Conservation (phyloP, 2,888 invertebrate species). For the Gortyna flavago region DNA sequence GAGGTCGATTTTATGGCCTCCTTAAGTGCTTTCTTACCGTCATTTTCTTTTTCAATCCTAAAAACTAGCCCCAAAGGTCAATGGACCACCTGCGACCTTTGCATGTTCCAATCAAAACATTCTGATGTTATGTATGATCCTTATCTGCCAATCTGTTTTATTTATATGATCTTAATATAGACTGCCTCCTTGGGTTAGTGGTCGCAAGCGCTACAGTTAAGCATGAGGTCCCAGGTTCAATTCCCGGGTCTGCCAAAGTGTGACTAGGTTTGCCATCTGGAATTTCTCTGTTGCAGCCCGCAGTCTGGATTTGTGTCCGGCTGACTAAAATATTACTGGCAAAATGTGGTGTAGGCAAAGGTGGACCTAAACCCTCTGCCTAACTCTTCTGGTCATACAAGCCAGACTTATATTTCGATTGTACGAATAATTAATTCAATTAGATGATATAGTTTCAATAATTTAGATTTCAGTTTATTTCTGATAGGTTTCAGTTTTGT, state of each 20-base stretch:
- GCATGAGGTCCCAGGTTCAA: background rate
- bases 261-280: background rate
- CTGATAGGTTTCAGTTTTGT: background rate
- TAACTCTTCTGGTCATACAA: background rate
- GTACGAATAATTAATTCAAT: constrained; percentile 10
- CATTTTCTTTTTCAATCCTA: constrained; percentile 84
- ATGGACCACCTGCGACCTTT: constrained; percentile 77
- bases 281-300: background rate
- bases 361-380: no score
- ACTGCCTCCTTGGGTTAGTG: background rate
- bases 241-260: background rate
- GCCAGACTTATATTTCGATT: constrained; percentile 32
- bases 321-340: no score
- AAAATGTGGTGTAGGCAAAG: no score
- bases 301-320: background rate
- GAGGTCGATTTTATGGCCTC: constrained; percentile 77
- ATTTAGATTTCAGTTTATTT: background rate
- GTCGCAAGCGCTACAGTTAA: background rate
- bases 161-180: constrained; percentile 26
- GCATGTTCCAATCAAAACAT: constrained; percentile 66
- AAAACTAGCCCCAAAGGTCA: constrained; percentile 80
- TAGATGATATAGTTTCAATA: background rate
- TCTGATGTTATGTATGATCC: constrained; percentile 53
- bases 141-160: constrained; percentile 46
- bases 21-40: constrained; percentile 81